Conservation (phyloP, 2,888 invertebrate species). For the Andrena praecox region DNA sequence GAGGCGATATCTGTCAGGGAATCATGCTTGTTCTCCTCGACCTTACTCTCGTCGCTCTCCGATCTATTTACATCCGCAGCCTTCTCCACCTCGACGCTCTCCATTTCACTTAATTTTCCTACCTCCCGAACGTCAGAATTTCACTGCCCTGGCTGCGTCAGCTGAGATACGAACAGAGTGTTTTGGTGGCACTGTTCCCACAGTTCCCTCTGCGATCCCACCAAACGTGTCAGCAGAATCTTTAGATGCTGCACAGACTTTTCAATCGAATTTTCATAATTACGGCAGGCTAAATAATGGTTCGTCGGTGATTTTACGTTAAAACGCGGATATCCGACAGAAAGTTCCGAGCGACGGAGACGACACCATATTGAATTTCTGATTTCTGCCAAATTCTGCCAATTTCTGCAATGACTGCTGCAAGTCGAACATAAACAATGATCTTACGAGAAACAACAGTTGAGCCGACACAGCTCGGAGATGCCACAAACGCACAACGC, state of each 20-base stretch:
- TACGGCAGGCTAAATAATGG: constrained; percentile 53
- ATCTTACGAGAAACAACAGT: constrained; percentile 25
- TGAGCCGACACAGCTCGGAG: no score
- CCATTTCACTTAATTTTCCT: constrained; percentile 64
- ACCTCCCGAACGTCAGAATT: constrained; percentile 46
- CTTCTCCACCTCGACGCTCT: constrained; percentile 65
- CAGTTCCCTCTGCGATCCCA: constrained; percentile 41
- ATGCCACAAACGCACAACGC: no score
- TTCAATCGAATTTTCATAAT: constrained; percentile 82
- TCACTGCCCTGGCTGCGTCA: constrained; percentile 50
- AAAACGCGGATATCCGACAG: constrained; percentile 75
- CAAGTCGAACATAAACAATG: constrained; percentile 56
- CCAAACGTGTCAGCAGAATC: constrained; percentile 65
- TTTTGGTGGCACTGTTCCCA: constrained; percentile 49
- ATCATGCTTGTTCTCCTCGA: constrained; percentile 70
- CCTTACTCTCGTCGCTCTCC: constrained; percentile 65
- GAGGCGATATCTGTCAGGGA: constrained; percentile 73
- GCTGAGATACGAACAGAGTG: constrained; percentile 35
- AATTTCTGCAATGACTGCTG: constrained; percentile 65
- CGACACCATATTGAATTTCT: constrained; percentile 81
- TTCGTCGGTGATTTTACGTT: constrained; percentile 64
- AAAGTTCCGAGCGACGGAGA: constrained; percentile 72
- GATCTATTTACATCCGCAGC: constrained; percentile 64
- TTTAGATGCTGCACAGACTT: constrained; percentile 63
- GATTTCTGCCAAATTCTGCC: no score